Evolutionary conservation across 2,888 invertebrate genomes (phyloP).

Genomic region (Pammene aurita): DNA sequence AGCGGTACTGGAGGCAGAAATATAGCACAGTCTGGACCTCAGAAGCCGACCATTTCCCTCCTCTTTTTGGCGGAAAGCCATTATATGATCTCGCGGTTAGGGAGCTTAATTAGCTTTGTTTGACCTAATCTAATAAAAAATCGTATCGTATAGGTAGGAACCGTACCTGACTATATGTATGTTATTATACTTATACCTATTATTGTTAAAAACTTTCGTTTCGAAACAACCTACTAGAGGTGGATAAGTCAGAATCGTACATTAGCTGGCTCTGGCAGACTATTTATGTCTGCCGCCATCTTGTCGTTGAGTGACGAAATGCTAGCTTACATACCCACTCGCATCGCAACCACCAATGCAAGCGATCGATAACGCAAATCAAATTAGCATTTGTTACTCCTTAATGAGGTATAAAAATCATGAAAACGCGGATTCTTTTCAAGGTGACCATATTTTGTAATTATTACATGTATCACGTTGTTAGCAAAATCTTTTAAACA

Average conservation of each 20-base stretch:
- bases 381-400: constrained; percentile 34
- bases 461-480: constrained; percentile 42
- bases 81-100: no score
- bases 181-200: no score
- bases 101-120: no score
- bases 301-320: constrained; percentile 75
- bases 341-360: constrained; percentile 15
- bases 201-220: background rate
- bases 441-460: constrained; percentile 16
- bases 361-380: constrained; percentile 26
- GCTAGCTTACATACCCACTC: constrained; percentile 41
- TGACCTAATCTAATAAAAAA: no score
- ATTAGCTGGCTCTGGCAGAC: constrained; percentile 56
- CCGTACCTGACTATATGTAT: no score
- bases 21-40: no score
- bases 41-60: no score
- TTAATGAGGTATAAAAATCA: constrained; percentile 21
- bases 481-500: constrained; percentile 53
- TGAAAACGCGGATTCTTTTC: constrained; percentile 6
- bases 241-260: constrained; percentile 68
- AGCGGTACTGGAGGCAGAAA: no score
- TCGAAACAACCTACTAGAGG: constrained; percentile 30
- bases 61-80: no score
- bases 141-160: no score
- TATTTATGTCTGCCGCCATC: constrained; percentile 77